Percentiles rank a stretch among this genome's conserved stretches.
phyloP scores from a whole-genome alignment of 2,888 invertebrate species.

The Eutolmus rufibarbis region DNA sequence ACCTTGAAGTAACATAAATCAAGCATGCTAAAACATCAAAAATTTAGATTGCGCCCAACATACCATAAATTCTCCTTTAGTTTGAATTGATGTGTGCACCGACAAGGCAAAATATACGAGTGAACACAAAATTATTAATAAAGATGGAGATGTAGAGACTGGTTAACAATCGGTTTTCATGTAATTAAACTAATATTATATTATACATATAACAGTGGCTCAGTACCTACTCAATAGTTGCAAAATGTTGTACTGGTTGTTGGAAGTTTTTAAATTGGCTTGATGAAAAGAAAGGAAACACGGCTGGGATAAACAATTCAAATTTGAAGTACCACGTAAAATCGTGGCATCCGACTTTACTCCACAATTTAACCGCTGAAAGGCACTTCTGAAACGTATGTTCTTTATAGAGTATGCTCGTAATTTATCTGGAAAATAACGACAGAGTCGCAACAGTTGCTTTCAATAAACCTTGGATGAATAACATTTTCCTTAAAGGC shows the following conservation, averaged over 20 bases:
- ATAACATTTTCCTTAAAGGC: neutral
- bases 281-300: neutral
- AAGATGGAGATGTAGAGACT: neutral
- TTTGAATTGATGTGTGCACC: neutral
- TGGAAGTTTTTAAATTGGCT: neutral
- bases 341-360: neutral
- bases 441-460: neutral
- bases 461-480: neutral
- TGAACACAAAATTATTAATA: neutral
- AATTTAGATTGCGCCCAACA: neutral
- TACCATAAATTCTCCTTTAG: neutral
- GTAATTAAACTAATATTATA: neutral
- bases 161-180: neutral
- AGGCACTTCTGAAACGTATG: neutral
- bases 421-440: neutral
- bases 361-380: neutral
- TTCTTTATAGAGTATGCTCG: neutral
- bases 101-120: neutral
- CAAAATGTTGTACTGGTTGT: neutral
- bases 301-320: neutral
- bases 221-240: neutral
- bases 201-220: neutral
- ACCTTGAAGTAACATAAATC: neutral
- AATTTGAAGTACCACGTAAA: neutral
- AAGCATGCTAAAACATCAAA: neutral